Base-by-base conservation (phyloP, 2,113 vertebrate species). In the Semicossyphus pulcher region DNA sequence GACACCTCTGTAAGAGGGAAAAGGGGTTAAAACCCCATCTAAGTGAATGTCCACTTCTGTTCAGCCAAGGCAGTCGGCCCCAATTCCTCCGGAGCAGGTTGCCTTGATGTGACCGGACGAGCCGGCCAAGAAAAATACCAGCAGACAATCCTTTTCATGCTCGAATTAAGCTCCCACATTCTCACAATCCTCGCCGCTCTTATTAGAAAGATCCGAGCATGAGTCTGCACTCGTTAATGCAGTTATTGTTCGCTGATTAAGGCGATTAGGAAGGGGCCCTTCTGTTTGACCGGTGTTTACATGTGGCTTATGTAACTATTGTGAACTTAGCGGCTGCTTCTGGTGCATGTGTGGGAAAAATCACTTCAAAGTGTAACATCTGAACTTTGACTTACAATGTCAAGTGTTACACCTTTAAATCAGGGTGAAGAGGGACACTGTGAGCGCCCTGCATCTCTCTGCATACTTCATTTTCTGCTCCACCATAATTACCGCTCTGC, bases 121-220 rank as follows among this genome's bases (percentile, higher is more conserved):
- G 74, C 68, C 57, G 48, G 86, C 85, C 86, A 93, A 91, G 90
- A 89, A 86, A 92, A 92, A 91, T 87, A 88, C 61, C 85, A 68
- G 18, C 75, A 80, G 68, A 84, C 88, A 91, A 93, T 92, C 91
- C 91, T 62, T 80, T 83, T 91, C 89, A 92, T 63, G 88, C 87
- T 80, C 12, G 84, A 88, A 80, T 92, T 92, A 90, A 74, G 83
- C 85, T 63, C 71, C 87, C 74, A 89, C 64, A 81, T 89, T 87
- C 82, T 75, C 80, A 68, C 83, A 87, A 66, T 79, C 83, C 87
- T 57, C 18, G 10, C 42, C 42, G 39, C 48, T 65, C 69, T 82
- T 41, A 81, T 90, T 87, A 90, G 74, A 88, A 61, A 53, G 72
- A 86, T 76, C 81, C 41, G 20, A 82, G 73, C 76, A 68, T 59